Percentiles rank a stretch among this genome's conserved stretches.
Conservation (phyloP, 2,797 vertebrate genomes). For the Gymnothorax reevesii region DNA sequence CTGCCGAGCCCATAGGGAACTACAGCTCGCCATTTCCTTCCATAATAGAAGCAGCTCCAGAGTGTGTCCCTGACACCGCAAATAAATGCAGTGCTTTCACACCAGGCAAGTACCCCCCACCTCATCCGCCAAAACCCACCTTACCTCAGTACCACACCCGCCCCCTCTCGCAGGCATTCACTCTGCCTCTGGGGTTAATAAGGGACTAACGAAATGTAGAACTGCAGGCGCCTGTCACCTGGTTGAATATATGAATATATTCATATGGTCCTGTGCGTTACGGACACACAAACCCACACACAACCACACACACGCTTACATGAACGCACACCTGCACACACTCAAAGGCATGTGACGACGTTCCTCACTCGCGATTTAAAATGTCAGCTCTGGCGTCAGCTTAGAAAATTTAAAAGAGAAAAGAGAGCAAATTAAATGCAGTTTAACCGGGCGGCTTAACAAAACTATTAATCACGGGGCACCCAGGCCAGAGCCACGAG, state of each 20-base stretch:
- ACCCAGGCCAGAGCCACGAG: conserved; percentile 1
- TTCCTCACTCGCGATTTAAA: not conserved
- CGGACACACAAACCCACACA: not conserved
- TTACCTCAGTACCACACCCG: not conserved
- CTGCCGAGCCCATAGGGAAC: not conserved
- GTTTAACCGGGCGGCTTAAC: conserved; percentile 27
- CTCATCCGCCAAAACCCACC: not conserved
- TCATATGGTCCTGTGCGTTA: not conserved
- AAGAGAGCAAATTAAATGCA: conserved; percentile 31
- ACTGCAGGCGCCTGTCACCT: conserved; percentile 6
- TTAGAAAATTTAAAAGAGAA: not conserved
- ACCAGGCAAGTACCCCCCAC: not conserved
- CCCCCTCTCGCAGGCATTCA: not conserved
- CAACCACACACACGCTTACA: not conserved
- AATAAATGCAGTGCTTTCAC: not conserved
- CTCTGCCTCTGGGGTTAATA: conserved; percentile 27
- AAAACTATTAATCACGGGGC: conserved; percentile 19
- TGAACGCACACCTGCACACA: not conserved
- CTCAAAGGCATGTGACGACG: not conserved
- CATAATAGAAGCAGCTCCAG: not conserved
- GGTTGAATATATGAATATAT: not conserved
- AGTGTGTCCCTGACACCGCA: not conserved
- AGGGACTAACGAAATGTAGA: conserved; percentile 71
- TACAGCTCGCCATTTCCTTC: not conserved
- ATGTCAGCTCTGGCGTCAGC: conserved; percentile 1